Percentiles rank a stretch among this genome's conserved stretches.
These are phyloP conservation scores for Drosophila saltans DNA, from an alignment of 1,140 invertebrate genomes.

Conservation along the genomic window DNA sequence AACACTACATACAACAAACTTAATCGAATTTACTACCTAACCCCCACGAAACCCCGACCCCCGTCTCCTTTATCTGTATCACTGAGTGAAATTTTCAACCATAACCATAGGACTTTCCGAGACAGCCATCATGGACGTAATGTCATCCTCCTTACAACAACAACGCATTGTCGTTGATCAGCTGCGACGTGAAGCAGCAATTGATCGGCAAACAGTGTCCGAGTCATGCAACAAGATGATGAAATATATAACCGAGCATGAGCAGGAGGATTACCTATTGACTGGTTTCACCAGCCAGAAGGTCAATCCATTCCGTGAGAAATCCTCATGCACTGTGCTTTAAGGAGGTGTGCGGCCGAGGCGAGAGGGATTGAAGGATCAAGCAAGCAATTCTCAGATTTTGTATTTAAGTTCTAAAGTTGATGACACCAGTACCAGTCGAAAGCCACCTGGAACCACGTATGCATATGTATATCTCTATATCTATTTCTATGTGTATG, in stretches of 20 bases:
- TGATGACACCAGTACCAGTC: slow-evolving; percentile 52
- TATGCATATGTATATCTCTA: slow-evolving; percentile 38
- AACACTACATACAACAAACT: slow-evolving; percentile 13
- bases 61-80: slow-evolving; percentile 49
- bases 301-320: slow-evolving; percentile 98
- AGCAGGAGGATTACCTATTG: slow-evolving; percentile 97
- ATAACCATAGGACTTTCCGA: slow-evolving; percentile 92
- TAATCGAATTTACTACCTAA: neutral
- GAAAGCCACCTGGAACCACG: slow-evolving; percentile 46
- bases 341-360: slow-evolving; percentile 84
- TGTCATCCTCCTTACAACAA: slow-evolving; percentile 95
- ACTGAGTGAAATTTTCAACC: slow-evolving; percentile 83
- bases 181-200: slow-evolving; percentile 94
- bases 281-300: slow-evolving; percentile 97
- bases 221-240: slow-evolving; percentile 96
- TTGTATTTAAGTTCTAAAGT: slow-evolving; percentile 38
- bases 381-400: slow-evolving; percentile 20
- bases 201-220: slow-evolving; percentile 93
- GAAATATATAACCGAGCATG: slow-evolving; percentile 95
- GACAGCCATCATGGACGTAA: slow-evolving; percentile 94
- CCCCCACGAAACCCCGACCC: neutral
- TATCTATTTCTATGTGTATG: slow-evolving; percentile 36
- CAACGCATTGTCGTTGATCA: slow-evolving; percentile 97
- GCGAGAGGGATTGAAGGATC: slow-evolving; percentile 33
- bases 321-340: slow-evolving; percentile 94